Percentiles rank a stretch among this genome's conserved stretches.
Conservation (phyloP, 2,797 vertebrate genomes). For the Eulemur rubriventer region DNA sequence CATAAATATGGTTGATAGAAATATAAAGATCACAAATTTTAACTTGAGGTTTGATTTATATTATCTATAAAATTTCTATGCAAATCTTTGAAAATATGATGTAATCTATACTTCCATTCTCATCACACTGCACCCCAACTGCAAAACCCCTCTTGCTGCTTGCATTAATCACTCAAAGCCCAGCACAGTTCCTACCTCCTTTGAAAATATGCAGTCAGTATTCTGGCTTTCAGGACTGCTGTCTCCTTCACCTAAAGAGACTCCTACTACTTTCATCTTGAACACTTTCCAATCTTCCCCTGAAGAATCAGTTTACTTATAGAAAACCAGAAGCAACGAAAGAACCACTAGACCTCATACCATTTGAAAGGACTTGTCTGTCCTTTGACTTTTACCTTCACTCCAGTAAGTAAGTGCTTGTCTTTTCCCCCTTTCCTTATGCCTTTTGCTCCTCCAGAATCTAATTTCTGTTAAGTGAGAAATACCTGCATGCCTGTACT, state of each 20-base stretch:
- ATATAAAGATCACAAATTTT: neutral
- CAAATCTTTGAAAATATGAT: neutral
- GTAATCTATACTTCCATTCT: neutral
- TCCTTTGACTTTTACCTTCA: neutral
- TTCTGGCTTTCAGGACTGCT: neutral
- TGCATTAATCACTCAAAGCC: neutral
- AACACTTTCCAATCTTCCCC: neutral
- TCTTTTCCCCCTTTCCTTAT: neutral
- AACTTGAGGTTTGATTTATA: neutral
- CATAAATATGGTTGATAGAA: neutral
- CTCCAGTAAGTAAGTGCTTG: neutral
- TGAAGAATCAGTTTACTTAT: neutral
- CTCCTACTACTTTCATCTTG: neutral
- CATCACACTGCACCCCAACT: neutral
- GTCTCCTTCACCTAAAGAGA: neutral
- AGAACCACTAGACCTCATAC: neutral
- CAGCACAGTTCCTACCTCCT: neutral
- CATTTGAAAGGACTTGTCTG: neutral
- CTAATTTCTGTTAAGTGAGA: neutral
- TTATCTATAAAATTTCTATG: neutral
- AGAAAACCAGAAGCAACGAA: neutral
- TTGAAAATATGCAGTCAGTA: neutral
- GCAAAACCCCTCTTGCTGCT: neutral
- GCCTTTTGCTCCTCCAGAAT: neutral
- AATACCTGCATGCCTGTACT: neutral